A percentile compares a stretch with the other conserved stretches of the same genome.
These are phyloP conservation scores for Anthrax anthrax DNA, from an alignment of 2,888 invertebrate species.

Conservation along the genomic window DNA sequence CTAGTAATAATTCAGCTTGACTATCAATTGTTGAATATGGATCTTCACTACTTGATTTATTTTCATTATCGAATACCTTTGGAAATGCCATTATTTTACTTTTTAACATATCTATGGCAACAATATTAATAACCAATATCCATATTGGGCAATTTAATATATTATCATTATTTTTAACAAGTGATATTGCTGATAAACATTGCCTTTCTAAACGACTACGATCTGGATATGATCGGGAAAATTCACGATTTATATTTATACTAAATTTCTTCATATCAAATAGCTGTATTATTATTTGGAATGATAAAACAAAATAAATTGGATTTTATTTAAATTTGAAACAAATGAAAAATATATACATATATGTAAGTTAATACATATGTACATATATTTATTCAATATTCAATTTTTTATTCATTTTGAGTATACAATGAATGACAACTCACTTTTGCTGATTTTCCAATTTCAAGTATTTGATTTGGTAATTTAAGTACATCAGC, in stretches of 20 bases:
- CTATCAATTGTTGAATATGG: constrained; percentile 33
- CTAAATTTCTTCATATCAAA: constrained; percentile 62
- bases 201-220: constrained; percentile 50
- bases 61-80: constrained; percentile 7
- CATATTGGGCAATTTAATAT: constrained; percentile 60
- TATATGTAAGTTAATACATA: no score
- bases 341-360: no score
- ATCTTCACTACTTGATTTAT: constrained; percentile 28
- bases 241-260: constrained; percentile 50
- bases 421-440: background rate
- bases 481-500: constrained; percentile 50
- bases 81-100: constrained; percentile 42
- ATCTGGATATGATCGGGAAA: constrained; percentile 52
- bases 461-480: constrained; percentile 46
- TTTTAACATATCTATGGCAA: constrained; percentile 63
- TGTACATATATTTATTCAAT: no score
- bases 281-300: constrained; percentile 31
- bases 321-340: background rate
- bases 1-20: constrained; percentile 30
- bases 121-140: constrained; percentile 65
- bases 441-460: constrained; percentile 46
- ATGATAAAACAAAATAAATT: background rate
- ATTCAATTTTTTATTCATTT: background rate
- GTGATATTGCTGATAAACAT: constrained; percentile 54
- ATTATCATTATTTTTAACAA: constrained; percentile 53